phyloP scores from a whole-genome alignment of 2,888 invertebrate species.

The Amiota minor region DNA sequence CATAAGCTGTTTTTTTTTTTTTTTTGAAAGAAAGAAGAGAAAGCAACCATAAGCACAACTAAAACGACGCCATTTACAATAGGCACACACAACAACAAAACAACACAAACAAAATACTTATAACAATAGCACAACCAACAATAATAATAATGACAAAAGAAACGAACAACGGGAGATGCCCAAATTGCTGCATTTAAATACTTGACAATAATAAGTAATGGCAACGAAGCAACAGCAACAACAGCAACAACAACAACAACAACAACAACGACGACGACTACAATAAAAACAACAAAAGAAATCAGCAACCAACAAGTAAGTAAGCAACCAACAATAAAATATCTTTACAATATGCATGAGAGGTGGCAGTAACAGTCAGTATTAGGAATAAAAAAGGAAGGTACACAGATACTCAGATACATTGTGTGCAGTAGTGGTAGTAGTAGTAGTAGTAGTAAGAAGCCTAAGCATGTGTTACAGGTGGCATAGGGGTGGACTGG shows the following conservation, averaged over 20 bases:
- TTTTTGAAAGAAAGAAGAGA: not conserved
- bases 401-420: too few relatives aligned
- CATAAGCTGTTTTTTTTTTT: too few relatives aligned
- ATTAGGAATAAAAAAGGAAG: too few relatives aligned
- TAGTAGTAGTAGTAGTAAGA: too few relatives aligned
- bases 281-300: not conserved
- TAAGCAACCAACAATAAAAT: too few relatives aligned
- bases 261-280: constrained; percentile 18
- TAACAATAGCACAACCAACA: constrained; percentile 26
- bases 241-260: constrained; percentile 36
- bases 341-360: too few relatives aligned
- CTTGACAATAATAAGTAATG: constrained; percentile 51
- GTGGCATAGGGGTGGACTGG: too few relatives aligned
- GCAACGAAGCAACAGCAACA: constrained; percentile 36
- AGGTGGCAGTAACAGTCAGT: too few relatives aligned
- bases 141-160: constrained; percentile 27
- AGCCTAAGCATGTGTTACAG: too few relatives aligned
- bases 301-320: not conserved
- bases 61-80: constrained; percentile 10
- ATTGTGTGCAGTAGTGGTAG: not conserved
- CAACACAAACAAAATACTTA: not conserved
- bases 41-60: constrained; percentile 9
- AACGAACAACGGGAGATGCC: constrained; percentile 26
- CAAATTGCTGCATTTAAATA: constrained; percentile 63
- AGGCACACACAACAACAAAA: not conserved